Percentiles rank a stretch among this genome's conserved stretches.
phyloP scores from a whole-genome alignment of 2,888 invertebrate species.

The Phengaris alcon region DNA sequence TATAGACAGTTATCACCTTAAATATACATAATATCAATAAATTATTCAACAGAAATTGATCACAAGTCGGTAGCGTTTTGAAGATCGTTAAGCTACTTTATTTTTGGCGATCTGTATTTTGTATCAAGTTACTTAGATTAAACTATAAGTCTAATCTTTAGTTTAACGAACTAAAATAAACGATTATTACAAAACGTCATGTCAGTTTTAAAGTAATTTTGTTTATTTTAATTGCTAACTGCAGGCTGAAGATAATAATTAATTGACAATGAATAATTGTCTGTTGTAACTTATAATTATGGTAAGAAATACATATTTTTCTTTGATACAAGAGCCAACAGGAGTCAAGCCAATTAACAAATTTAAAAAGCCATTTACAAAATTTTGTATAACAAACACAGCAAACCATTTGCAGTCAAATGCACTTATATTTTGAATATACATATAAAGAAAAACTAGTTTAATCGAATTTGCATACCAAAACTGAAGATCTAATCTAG shows the following conservation, averaged over 20 bases:
- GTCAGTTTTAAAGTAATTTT: neutral
- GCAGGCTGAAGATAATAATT: neutral
- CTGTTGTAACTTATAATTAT: neutral
- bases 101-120: neutral
- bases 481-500: constrained; percentile 17
- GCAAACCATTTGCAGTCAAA: neutral
- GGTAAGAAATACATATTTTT: neutral
- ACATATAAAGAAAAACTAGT: constrained; percentile 5
- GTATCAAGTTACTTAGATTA: neutral
- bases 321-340: neutral
- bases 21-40: neutral
- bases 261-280: neutral
- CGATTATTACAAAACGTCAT: neutral
- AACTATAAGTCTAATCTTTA: neutral
- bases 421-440: neutral
- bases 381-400: neutral
- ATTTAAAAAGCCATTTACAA: no score
- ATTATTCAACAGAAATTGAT: constrained; percentile 14
- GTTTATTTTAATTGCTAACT: neutral
- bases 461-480: constrained; percentile 10
- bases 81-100: constrained; percentile 8
- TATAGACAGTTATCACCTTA: neutral
- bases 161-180: neutral
- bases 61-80: neutral
- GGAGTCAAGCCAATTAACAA: no score